Conservation (phyloP, 2,113 vertebrate species). For the Candoia aspera region DNA sequence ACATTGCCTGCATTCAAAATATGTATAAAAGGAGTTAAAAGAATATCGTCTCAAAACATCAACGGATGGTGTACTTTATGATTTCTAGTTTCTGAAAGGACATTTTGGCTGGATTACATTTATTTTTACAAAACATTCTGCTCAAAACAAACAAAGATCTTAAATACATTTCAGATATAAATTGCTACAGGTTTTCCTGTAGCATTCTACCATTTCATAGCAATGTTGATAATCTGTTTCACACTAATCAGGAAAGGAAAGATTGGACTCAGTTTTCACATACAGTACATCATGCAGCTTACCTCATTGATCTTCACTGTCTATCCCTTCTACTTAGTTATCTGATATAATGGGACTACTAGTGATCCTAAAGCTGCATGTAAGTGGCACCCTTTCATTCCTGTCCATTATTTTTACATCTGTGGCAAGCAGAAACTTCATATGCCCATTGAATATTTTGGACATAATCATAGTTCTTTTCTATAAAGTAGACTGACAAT, state of each 20-base stretch:
- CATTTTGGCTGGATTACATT: neutral
- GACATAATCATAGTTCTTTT: neutral
- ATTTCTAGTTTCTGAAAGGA: neutral
- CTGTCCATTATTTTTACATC: neutral
- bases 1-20: conserved; percentile 40
- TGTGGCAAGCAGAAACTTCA: neutral
- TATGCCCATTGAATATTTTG: neutral
- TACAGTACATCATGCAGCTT: neutral
- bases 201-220: neutral
- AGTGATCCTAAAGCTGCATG: neutral
- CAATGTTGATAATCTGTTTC: neutral
- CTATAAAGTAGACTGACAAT: neutral
- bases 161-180: neutral
- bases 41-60: conserved; percentile 18
- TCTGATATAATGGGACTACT: neutral
- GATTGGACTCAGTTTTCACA: neutral
- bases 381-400: neutral
- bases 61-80: conserved; percentile 15
- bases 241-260: neutral
- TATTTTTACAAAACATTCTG: neutral
- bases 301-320: neutral
- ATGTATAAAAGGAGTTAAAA: conserved; percentile 4
- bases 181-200: neutral
- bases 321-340: neutral
- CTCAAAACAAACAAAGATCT: conserved; percentile 1